Evolutionary conservation across 2,888 invertebrate species (phyloP).

Genomic region (Endomychus coccineus): DNA sequence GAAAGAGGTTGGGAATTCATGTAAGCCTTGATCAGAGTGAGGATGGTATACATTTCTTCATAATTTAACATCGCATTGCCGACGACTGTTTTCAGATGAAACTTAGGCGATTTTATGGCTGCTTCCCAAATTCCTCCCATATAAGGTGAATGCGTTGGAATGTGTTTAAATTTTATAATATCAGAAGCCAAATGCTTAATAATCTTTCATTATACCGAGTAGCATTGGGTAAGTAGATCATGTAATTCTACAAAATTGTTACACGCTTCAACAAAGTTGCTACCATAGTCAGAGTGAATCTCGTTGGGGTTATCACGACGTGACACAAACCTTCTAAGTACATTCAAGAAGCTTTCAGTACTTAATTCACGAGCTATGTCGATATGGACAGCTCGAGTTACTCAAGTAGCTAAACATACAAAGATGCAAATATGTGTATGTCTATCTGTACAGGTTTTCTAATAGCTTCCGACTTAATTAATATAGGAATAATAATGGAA

Average conservation of each 20-base stretch:
- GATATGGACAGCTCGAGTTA: slow-evolving; percentile 5
- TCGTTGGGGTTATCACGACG: neutral
- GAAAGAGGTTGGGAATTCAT: neutral
- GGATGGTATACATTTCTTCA: neutral
- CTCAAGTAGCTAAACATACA: slow-evolving; percentile 1
- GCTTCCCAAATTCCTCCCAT: slow-evolving; percentile 11
- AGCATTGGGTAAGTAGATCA: neutral
- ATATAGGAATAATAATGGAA: neutral
- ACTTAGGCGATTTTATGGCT: slow-evolving; percentile 8
- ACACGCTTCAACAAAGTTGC: neutral
- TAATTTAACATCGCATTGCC: neutral
- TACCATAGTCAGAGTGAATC: slow-evolving; percentile 4
- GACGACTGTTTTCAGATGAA: slow-evolving; percentile 4
- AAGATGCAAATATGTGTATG: neutral
- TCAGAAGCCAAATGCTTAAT: too few species aligned
- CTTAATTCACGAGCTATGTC: slow-evolving; percentile 3
- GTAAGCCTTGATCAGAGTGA: neutral
- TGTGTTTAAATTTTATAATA: slow-evolving; percentile 6
- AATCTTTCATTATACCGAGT: neutral
- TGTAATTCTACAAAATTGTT: neutral
- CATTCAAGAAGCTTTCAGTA: slow-evolving; percentile 6
- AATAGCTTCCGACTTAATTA: neutral
- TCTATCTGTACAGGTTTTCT: neutral
- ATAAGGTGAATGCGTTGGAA: slow-evolving; percentile 1
- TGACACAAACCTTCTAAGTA: slow-evolving; percentile 3